Evolutionary conservation across 2,113 vertebrate species (phyloP).

Genomic region (Eublepharis macularius): DNA sequence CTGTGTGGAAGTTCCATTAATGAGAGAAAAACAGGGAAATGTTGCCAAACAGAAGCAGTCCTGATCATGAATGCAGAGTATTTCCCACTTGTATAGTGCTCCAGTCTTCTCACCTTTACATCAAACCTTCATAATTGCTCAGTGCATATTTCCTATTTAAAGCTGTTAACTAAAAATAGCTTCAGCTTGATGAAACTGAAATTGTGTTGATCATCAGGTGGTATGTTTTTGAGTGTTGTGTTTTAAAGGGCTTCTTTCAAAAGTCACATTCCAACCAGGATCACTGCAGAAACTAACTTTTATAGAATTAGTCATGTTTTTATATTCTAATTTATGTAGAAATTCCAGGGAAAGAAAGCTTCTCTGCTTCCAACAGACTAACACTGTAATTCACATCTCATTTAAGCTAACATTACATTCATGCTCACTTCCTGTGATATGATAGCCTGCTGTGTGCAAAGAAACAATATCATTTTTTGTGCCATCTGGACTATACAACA

Average conservation of each 20-base stretch:
- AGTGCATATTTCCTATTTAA: conserved; percentile 42
- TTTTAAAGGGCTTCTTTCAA: neutral
- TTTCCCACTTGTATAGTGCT: conserved; percentile 38
- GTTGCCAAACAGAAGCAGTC: too few species aligned
- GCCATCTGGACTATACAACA: rapidly evolving
- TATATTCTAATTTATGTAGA: conserved; percentile 25
- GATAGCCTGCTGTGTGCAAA: rapidly evolving
- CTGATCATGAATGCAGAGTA: neutral
- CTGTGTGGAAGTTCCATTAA: too few species aligned
- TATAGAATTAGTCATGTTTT: neutral
- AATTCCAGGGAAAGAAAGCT: neutral
- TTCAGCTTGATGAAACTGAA: conserved; percentile 45
- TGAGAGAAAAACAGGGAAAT: too few species aligned
- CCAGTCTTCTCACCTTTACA: conserved; percentile 43
- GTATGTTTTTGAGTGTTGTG: conserved; percentile 21
- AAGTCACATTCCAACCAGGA: neutral
- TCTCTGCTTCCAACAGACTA: conserved; percentile 7
- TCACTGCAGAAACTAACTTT: neutral
- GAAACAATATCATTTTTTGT: rapidly evolving
- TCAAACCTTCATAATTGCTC: conserved; percentile 46
- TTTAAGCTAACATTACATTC: neutral
- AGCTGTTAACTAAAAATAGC: conserved; percentile 7
- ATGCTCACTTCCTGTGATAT: neutral
- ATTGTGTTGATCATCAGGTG: conserved; percentile 35
- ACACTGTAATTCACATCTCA: conserved; percentile 8